Conservation (phyloP, 2,888 invertebrate genomes). For the Palloptera scutellata region DNA sequence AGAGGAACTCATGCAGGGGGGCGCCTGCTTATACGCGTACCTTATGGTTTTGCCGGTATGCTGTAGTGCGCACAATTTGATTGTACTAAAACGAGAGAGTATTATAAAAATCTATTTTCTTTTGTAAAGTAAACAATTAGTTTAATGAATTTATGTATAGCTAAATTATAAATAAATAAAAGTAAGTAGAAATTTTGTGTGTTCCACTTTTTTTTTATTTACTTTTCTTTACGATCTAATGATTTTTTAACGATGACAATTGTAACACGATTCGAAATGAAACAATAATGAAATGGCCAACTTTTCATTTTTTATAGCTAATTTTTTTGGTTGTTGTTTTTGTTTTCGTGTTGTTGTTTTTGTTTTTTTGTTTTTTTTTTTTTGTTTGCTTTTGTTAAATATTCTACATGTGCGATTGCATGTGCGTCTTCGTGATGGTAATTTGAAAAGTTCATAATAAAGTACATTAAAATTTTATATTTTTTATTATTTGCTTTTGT, state of each 20-base stretch:
- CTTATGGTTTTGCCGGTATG: not conserved
- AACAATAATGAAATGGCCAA: slow-evolving; percentile 8
- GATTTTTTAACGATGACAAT: slow-evolving; percentile 43
- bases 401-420: too few species aligned
- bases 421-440: too few species aligned
- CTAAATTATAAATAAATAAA: slow-evolving; percentile 16
- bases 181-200: slow-evolving; percentile 5
- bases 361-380: too few species aligned
- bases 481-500: too few species aligned
- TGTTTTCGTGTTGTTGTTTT: too few species aligned
- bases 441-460: too few species aligned
- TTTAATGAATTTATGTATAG: slow-evolving; percentile 30
- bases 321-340: too few species aligned
- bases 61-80: not conserved
- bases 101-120: slow-evolving; percentile 19
- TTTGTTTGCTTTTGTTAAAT: too few species aligned
- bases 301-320: not conserved
- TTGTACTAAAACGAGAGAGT: not conserved
- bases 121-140: slow-evolving; percentile 27
- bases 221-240: slow-evolving; percentile 37
- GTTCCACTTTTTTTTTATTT: slow-evolving; percentile 17
- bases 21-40: not conserved
- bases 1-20: not conserved
- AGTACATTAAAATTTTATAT: too few species aligned
- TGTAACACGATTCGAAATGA: slow-evolving; percentile 26